Evolutionary conservation across 2,113 vertebrate genomes (phyloP).

Genomic region (Myotis davidii): DNA sequence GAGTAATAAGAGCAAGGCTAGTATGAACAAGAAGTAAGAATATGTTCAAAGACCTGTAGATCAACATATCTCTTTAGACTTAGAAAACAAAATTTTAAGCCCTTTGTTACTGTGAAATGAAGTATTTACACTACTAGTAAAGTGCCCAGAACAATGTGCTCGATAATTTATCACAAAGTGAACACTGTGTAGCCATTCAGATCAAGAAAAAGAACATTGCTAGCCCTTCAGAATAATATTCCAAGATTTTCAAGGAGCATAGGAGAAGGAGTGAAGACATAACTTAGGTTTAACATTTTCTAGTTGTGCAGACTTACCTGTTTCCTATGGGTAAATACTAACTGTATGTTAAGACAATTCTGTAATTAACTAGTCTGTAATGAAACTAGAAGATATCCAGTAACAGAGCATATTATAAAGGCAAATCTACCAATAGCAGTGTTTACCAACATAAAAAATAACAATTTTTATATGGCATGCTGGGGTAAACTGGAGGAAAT

Average conservation of each 20-base stretch:
- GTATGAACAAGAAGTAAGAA: background rate
- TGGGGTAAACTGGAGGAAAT: background rate
- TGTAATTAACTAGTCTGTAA: background rate
- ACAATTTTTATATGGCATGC: background rate
- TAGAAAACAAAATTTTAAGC: background rate
- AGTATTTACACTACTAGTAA: background rate
- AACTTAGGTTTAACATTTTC: constrained; percentile 16
- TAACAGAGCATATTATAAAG: background rate
- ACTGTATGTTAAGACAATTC: background rate
- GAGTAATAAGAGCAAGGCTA: background rate
- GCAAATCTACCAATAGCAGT: background rate
- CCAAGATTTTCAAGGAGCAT: background rate
- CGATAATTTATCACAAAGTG: background rate
- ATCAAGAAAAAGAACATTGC: background rate
- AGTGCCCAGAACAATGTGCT: background rate
- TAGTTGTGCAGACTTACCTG: background rate
- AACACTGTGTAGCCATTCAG: background rate
- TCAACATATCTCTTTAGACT: background rate
- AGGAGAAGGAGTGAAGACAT: background rate
- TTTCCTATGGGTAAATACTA: background rate
- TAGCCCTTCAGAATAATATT: background rate
- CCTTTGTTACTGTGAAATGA: constrained; percentile 27
- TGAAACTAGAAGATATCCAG: background rate
- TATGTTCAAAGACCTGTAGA: background rate
- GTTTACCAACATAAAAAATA: constrained; percentile 18